Percentiles rank a stretch among this genome's conserved stretches.
These are phyloP conservation scores for Uria lomvia DNA, from an alignment of 2,113 vertebrate genomes.

Conservation along the genomic window DNA sequence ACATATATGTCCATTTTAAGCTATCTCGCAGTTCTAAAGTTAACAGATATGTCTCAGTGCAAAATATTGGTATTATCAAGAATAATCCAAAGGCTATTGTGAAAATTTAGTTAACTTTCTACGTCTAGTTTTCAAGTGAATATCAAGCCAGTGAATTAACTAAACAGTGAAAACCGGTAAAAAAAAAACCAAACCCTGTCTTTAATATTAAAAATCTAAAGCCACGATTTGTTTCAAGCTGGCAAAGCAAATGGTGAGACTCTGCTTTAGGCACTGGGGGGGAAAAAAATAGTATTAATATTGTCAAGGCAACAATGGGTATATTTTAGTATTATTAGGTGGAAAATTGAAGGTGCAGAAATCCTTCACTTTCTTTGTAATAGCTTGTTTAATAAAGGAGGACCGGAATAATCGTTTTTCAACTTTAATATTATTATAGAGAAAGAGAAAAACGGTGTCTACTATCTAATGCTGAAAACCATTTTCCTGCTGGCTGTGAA, in stretches of 20 bases:
- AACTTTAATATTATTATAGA: conserved; percentile 61
- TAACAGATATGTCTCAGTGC: neutral
- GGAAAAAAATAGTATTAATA: neutral
- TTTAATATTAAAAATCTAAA: conserved; percentile 33
- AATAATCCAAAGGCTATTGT: neutral
- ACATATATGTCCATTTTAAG: neutral
- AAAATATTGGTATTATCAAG: neutral
- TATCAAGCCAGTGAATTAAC: neutral
- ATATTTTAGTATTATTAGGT: conserved; percentile 51
- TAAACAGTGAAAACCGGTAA: neutral
- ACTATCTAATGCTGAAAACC: conserved; percentile 28
- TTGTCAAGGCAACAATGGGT: conserved; percentile 44
- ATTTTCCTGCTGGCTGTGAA: conserved; percentile 62
- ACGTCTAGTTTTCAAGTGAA: neutral
- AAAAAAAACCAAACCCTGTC: neutral
- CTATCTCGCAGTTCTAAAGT: neutral
- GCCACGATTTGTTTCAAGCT: neutral
- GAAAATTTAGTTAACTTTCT: neutral
- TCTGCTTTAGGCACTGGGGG: neutral
- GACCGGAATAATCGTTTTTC: conserved; percentile 20
- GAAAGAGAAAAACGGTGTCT: conserved; percentile 52
- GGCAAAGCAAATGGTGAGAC: neutral
- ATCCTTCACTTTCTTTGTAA: conserved; percentile 50
- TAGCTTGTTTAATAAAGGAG: conserved; percentile 53
- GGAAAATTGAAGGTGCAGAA: conserved; percentile 59